Percentiles rank a stretch among this genome's conserved stretches.
Evolutionary conservation across 2,888 invertebrate genomes (phyloP).

Genomic region (Hemistola chrysoprasaria): DNA sequence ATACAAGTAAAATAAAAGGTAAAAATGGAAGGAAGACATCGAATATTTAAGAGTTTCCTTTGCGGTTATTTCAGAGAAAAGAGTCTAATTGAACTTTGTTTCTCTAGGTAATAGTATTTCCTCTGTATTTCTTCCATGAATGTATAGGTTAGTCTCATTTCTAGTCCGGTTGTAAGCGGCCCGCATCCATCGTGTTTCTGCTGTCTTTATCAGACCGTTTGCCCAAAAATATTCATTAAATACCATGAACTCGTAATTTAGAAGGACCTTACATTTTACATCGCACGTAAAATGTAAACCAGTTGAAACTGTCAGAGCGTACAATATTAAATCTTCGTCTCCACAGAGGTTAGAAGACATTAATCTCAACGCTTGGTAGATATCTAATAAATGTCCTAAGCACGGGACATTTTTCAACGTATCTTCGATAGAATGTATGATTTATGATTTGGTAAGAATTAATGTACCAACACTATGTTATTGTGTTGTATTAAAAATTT

Average conservation of each 20-base stretch:
- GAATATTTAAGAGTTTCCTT: conserved; percentile 21
- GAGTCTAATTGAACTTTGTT: background rate
- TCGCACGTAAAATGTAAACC: conserved; percentile 10
- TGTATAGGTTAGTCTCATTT: too few relatives aligned
- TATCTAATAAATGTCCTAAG: conserved; percentile 59
- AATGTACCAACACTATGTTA: too few relatives aligned
- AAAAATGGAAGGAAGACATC: conserved; percentile 5
- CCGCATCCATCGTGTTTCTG: too few relatives aligned
- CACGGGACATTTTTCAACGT: conserved; percentile 52
- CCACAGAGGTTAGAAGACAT: conserved; percentile 32
- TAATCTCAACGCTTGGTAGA: conserved; percentile 47
- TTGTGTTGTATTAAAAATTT: too few relatives aligned
- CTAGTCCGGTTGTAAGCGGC: too few relatives aligned
- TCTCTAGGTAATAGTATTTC: too few relatives aligned
- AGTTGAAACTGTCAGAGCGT: conserved; percentile 16
- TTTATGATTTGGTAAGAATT: too few relatives aligned
- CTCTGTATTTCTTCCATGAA: too few relatives aligned
- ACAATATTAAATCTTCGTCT: conserved; percentile 27
- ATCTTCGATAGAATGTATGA: conserved; percentile 3
- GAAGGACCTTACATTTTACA: too few relatives aligned
- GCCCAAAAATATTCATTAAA: too few relatives aligned
- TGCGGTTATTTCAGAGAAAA: background rate
- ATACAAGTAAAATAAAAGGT: background rate
- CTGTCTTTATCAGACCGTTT: too few relatives aligned
- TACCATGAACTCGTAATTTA: too few relatives aligned